Base-by-base conservation (phyloP, 92 coral and sea anemone species). In the Zoanthus solanderi region DNA sequence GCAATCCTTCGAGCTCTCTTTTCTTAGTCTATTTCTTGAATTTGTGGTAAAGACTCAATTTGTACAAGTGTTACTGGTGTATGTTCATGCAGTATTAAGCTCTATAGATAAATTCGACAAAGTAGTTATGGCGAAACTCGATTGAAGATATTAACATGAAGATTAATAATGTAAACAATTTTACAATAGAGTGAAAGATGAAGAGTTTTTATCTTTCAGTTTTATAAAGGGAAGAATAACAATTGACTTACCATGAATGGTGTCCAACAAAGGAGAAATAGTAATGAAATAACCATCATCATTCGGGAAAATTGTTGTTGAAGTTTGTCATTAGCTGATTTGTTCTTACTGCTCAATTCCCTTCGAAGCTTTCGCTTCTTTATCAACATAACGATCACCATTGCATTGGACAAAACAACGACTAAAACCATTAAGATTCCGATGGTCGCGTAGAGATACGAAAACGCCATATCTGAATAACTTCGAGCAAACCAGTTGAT, bases 401-500 rank as follows among this genome's bases (percentile, higher is more conserved):
- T 79, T 12, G 91, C 76, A 84, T 95, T 95, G 52, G 92, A 91
- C 60, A 92, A 42, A 12, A 94, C 77, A 5, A 93, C 96, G 1
- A 90, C 71, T 0, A 81, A 23, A 11, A 93, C 85, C 82, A 92
- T 88, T 18, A 95, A 45, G 17, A 94, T 88, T 0, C 98, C 98
- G 10, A 93, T 76, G 4, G 79, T 58, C 18, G 94, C 96, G 69
- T 91, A 94, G n/a, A 95, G 85, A 34, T 89, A 94, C 4, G 93
- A 82, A 52, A 89, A 95, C 8, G 88, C 87, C 74, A 89, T 73
- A 68, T 95, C 98, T 8, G 75, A 71, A 3, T 74, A 30, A 6
- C 57, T 85, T 31, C 74, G 18, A 16, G 96, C 96, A 52, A 93
- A 91, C 94, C 96, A 92, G 76, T 94, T 92, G 12, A 95, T 83